A percentile compares a stretch with the other conserved stretches of the same genome.
These are phyloP conservation scores for Lacanobia oleracea DNA, from an alignment of 2,888 invertebrate species.

Conservation along the genomic window DNA sequence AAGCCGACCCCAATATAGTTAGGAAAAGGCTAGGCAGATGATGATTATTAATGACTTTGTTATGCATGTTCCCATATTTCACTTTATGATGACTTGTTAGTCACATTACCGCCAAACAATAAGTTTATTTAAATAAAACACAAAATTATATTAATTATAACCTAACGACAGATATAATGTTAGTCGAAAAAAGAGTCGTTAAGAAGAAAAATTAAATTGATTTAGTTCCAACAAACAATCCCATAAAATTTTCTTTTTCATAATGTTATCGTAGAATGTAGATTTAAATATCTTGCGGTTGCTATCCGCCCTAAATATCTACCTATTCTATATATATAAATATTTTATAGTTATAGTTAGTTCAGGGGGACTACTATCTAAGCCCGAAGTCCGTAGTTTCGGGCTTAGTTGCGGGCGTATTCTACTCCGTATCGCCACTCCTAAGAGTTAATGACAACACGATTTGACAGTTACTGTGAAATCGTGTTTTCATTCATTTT, in stretches of 20 bases:
- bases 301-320: constrained; percentile 56
- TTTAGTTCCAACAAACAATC: constrained; percentile 60
- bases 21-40: too few relatives aligned
- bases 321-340: constrained; percentile 36
- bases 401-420: too few relatives aligned
- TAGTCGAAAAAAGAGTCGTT: constrained; percentile 34
- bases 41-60: constrained; percentile 39
- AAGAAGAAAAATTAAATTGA: constrained; percentile 55
- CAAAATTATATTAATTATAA: constrained; percentile 46
- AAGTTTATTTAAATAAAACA: constrained; percentile 29
- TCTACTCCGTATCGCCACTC: too few relatives aligned
- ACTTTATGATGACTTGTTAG: constrained; percentile 9
- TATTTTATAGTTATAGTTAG: constrained; percentile 40
- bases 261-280: constrained; percentile 49
- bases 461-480: too few relatives aligned
- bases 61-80: constrained; percentile 23
- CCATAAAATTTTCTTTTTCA: constrained; percentile 54
- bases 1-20: too few relatives aligned
- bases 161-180: constrained; percentile 46
- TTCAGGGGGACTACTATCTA: too few relatives aligned
- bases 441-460: too few relatives aligned
- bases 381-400: too few relatives aligned
- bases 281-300: constrained; percentile 55
- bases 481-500: too few relatives aligned
- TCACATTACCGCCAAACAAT: not conserved